Base-by-base conservation (phyloP, 2,888 invertebrate genomes). In the Pollenia amentaria region DNA sequence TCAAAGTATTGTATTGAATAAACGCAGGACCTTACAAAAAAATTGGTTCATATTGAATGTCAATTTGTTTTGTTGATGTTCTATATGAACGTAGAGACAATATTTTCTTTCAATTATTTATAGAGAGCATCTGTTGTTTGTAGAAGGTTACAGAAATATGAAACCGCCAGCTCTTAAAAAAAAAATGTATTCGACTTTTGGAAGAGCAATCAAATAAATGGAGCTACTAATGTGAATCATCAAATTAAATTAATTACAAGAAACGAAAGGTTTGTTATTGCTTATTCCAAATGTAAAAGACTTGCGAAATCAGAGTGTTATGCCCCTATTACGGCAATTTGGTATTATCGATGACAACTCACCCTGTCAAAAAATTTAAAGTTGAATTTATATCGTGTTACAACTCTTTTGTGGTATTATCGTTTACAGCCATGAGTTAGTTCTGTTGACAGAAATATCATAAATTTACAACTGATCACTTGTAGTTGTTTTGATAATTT, bases 11-110 rank as follows among this genome's bases (percentile, higher is more conserved):
- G 18, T 7, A 38, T 64, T 29, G 73, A 75, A 76, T 75, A 70
- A 42, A 70, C 8, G 53, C n/a, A 80, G 65, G 64, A 38, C 21
- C 60, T 18, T 21, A 16, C 51, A 76, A 91, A 90, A 90, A 92
- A 91, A 91, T 91, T 91, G 90, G 91, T 90, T 90, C 90, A 91
- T 92, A 92, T 92, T 91, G 92, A 91, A 92, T 92, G 91, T 91
- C 91, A 92, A 92, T 91, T 83, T 92, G 91, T 91, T 92, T 91
- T 91, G 89, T 91, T 91, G 70, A 44, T 70, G 57, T 91, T 89
- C 90, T 89, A 90, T 90, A 70, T 38, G 29, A 29, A 29, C 29
- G 53, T 12, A 60, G 18, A 85, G 51, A 42, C 70, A 85, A 85
- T 91, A 91, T 88, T 87, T 84, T 81, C 62, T 84, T 84, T 84